Conservation (phyloP, 2,888 invertebrate genomes). For the Belgica antarctica region DNA sequence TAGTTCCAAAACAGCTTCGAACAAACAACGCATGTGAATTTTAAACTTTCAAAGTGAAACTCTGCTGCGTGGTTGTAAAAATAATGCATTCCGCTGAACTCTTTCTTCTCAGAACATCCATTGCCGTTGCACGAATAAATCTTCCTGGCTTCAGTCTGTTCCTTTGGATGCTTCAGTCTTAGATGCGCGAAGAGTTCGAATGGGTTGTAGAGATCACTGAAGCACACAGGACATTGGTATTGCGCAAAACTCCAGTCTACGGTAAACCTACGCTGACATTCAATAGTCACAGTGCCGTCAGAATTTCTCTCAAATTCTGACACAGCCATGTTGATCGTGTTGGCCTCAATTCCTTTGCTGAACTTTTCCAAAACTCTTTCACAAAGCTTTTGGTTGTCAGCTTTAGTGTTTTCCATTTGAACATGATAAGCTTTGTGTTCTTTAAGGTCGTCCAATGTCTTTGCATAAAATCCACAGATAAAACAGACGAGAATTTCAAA, state of each 20-base stretch:
- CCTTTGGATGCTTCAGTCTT: slow-evolving; percentile 6
- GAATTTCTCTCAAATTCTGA: slow-evolving; percentile 1
- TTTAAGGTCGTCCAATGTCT: neutral
- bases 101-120: slow-evolving; percentile 1
- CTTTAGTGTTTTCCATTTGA: slow-evolving; percentile 16
- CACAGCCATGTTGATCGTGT: neutral
- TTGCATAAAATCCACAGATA: neutral
- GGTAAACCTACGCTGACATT: neutral
- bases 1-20: slow-evolving; percentile 1
- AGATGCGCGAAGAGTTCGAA: slow-evolving; percentile 4
- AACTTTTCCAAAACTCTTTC: neutral
- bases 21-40: slow-evolving; percentile 10
- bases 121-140: slow-evolving; percentile 16
- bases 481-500: neutral
- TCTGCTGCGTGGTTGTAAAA: slow-evolving; percentile 5
- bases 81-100: slow-evolving; percentile 22
- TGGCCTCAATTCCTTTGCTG: neutral
- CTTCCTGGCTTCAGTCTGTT: neutral
- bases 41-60: neutral
- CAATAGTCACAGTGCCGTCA: neutral
- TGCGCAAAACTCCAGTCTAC: slow-evolving; percentile 6
- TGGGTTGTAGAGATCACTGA: neutral
- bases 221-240: slow-evolving; percentile 4
- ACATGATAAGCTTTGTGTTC: slow-evolving; percentile 10
- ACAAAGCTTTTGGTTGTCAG: neutral